These are phyloP conservation scores for Acromyrmex heyeri DNA, from an alignment of 1,140 invertebrate species.

Conservation along the genomic window DNA sequence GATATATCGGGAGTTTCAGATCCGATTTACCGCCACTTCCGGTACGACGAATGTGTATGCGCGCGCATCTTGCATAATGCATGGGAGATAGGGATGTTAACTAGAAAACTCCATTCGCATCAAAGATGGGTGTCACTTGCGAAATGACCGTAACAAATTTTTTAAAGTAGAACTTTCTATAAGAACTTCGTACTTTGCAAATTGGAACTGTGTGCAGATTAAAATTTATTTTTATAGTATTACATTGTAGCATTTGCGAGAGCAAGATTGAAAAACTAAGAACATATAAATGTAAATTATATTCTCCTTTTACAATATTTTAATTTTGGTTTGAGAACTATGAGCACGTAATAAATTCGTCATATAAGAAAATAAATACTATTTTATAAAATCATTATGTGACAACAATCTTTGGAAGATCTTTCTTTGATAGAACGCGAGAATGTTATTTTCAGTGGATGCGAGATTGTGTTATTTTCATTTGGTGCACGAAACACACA, in stretches of 20 bases:
- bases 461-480: conserved; percentile 11
- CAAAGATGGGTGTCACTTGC: conserved; percentile 36
- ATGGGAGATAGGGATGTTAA: conserved; percentile 77
- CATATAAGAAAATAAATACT: not conserved
- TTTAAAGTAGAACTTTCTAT: not conserved
- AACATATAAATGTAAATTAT: not conserved
- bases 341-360: conserved; percentile 2
- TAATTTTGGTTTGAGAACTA: conserved; percentile 1
- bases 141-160: conserved; percentile 49
- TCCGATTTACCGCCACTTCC: conserved; percentile 80
- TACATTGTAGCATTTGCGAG: not conserved
- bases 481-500: conserved; percentile 8
- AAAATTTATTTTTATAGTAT: not conserved
- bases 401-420: not conserved
- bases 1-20: conserved; percentile 78
- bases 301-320: not conserved
- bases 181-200: not conserved
- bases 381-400: not conserved
- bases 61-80: conserved; percentile 79
- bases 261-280: not conserved
- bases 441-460: not conserved
- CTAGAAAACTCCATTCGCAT: conserved; percentile 77
- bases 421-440: conserved; percentile 4
- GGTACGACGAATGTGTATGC: conserved; percentile 70
- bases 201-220: not conserved